Base-by-base conservation (phyloP, 2,113 vertebrate species). In the Neodon shergylaensis region DNA sequence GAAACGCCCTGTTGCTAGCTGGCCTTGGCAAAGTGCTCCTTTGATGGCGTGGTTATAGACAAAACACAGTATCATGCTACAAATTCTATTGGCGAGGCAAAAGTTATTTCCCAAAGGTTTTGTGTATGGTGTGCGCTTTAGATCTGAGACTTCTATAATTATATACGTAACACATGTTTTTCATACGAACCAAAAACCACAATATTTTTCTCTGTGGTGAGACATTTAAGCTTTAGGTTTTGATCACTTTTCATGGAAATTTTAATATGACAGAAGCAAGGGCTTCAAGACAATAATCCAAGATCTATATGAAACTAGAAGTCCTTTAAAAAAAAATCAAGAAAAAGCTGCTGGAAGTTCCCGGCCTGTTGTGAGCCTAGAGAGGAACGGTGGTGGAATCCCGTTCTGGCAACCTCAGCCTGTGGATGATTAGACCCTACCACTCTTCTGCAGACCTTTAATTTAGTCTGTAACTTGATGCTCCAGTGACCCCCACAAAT, bases 181-280 rank as follows among this genome's bases (percentile, higher is more conserved):
- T 91, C 97, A 94, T 95, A 94, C 87, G 86, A 96, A 84, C 87
- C 96, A 90, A 97, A 98, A 92, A 66, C 96, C 24, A 22, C 92
- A 92, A 0, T 92, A 92, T 94, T 98, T 63, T 98, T 98, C 95
- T 95, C 81, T 97, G 92, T 97, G 94, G 73, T 68, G 82, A 66
- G 96, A 98, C 91, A 49, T 86, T 96, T 82, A 97, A 96, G 77
- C 94, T 92, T 98, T 98, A 79, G 91, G 95, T 98, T 97, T 85
- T 97, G 90, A 94, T 96, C 97, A 97, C 70, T 97, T 97, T 97
- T 97, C 83, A 94, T 98, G 96, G 94, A 95, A 97, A 97, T 97
- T 98, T 97, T 97, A 97, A 93, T 97, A 78, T 93, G 96, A 95
- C 63, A 95, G 70, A 97, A 96, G 68, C 92, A 88, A 97, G 97